Evolutionary conservation across 2,797 vertebrate species (phyloP).

Genomic region (Phoeniculus purpureus): DNA sequence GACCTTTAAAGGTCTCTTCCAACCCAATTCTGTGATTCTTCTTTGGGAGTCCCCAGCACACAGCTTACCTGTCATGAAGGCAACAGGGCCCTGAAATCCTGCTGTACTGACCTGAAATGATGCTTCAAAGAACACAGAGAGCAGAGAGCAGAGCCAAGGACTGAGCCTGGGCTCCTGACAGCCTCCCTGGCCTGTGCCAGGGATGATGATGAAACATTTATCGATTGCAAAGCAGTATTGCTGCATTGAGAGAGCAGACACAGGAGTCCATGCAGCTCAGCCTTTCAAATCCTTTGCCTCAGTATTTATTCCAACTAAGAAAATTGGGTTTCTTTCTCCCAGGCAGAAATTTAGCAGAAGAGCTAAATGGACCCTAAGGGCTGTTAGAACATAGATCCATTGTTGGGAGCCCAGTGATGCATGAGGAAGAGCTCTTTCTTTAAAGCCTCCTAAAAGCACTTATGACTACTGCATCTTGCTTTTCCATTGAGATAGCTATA

Average conservation of each 20-base stretch:
- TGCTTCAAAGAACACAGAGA: neutral
- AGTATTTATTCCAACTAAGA: neutral
- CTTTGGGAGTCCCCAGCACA: neutral
- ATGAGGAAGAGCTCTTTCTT: neutral
- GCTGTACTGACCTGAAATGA: neutral
- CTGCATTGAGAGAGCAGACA: neutral
- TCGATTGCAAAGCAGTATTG: neutral
- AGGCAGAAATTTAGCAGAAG: constrained; percentile 1
- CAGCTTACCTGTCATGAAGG: neutral
- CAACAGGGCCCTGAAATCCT: neutral
- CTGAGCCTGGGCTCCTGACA: neutral
- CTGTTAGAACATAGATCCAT: neutral
- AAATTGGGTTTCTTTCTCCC: neutral
- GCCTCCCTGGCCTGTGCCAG: neutral
- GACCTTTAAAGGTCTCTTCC: neutral
- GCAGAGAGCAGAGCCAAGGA: neutral
- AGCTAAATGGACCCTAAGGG: neutral
- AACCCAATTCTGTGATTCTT: neutral
- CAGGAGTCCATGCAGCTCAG: neutral
- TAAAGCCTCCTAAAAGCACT: neutral
- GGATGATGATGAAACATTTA: constrained; percentile 24
- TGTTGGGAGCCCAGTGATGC: neutral
- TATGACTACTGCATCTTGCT: neutral
- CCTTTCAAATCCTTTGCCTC: neutral
- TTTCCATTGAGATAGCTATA: neutral